phyloP scores from a whole-genome alignment of 1,140 invertebrate species.

The Cryptotermes secundus region DNA sequence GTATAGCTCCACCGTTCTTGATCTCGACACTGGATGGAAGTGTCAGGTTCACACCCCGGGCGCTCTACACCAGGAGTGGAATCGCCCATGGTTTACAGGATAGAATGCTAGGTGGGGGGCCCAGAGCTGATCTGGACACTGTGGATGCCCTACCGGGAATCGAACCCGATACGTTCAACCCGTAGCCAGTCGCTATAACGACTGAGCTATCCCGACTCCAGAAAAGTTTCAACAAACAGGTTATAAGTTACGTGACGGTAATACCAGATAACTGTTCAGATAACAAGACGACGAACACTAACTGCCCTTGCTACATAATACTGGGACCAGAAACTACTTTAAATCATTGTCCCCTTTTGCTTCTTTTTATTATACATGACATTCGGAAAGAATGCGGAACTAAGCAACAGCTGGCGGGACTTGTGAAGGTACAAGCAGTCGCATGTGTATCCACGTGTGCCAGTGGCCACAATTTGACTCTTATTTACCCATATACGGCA shows the following conservation, averaged over 20 bases:
- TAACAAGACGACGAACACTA: background rate
- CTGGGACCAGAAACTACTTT: background rate
- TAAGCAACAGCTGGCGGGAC: background rate
- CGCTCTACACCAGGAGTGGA: no score
- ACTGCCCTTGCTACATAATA: background rate
- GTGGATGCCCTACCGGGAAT: no score
- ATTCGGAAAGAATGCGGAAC: background rate
- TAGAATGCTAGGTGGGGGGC: no score
- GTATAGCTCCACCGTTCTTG: no score
- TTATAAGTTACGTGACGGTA: background rate
- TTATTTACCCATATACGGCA: background rate
- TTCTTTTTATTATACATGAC: background rate
- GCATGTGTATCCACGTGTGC: background rate
- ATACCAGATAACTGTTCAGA: background rate
- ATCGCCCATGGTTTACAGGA: no score
- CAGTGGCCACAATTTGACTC: background rate
- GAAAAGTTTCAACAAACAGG: slow-evolving; percentile 2
- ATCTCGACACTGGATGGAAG: no score
- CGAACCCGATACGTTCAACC: no score
- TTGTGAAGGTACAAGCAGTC: background rate
- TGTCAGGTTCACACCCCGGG: no score
- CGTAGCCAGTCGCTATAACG: no score
- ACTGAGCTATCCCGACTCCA: no score
- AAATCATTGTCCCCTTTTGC: background rate
- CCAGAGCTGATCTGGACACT: no score